Base-by-base conservation (phyloP, 2,113 vertebrate genomes). In the Alouatta palliata region DNA sequence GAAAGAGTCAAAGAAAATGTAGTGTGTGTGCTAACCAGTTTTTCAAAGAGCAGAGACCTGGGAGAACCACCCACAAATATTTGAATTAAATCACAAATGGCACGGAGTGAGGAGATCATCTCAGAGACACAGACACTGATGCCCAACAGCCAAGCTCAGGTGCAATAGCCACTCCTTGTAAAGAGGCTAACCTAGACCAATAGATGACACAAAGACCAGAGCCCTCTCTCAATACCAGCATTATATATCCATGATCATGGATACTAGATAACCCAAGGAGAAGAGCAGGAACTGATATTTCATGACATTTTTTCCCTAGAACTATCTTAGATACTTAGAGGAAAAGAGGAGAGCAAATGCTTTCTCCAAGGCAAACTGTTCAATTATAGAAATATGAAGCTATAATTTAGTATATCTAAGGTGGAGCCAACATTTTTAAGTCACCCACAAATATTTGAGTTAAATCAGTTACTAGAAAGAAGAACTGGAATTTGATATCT, bases 21-120 rank as follows among this genome's bases (percentile, higher is more conserved):
- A 43, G 19, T 27, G 14, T n/a, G 10, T 0, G 0, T 32, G 25
- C 11, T 25, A 13, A 5, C 49, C 70, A 43, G 49, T 12, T 12
- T 2, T n/a, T 20, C 14, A 6, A 20, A 77, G 3, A 25, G 13
- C 47, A n/a, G 45, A 87, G 35, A 5, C 56, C 35, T 12, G 17
- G n/a, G 79, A 45, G 56, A 56, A 68, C 56, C 37, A 8, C 19
- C 16, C 52, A 52, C 52, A 52, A 17, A 52, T 52, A 17, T 52
- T 52, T 52, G 16, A 17, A 16, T 52, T 52, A 52, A 52, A 52
- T 52, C 35, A 75, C 32, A 43, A 43, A 25, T 25, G 30, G 5
- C 76, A 40, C 14, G 1, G 25, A 52, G 2, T 35, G 49, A n/a
- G 11, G 3, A 37, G 14, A 4, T 10, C 32, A 14, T 10, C 19